Evolutionary conservation across 1,140 invertebrate genomes (phyloP).

Genomic region (Solen grandis): DNA sequence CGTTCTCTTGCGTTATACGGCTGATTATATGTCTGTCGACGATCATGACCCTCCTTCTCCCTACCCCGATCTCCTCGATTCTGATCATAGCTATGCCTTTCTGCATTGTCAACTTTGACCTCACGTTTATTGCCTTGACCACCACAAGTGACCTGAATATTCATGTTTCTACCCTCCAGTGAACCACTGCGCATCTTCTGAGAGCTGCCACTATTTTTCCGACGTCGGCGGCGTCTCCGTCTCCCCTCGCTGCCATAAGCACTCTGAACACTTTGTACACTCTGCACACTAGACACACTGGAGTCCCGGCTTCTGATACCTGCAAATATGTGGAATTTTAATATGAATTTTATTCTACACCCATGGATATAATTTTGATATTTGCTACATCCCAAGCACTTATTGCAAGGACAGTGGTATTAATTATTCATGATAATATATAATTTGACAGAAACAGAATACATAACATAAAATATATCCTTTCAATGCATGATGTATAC

Average conservation of each 20-base stretch:
- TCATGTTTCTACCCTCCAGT: constrained; percentile 37
- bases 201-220: constrained; percentile 32
- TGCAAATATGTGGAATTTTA: not conserved
- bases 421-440: no score
- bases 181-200: constrained; percentile 37
- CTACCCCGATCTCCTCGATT: not conserved
- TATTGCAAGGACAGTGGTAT: no score
- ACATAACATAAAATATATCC: no score
- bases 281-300: constrained; percentile 36
- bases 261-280: constrained; percentile 53
- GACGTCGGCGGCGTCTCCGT: constrained; percentile 13
- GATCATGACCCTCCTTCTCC: not conserved
- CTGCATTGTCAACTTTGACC: constrained; percentile 43
- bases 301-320: constrained; percentile 51
- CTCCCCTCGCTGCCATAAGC: constrained; percentile 31
- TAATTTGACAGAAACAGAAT: no score
- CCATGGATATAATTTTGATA: no score
- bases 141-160: constrained; percentile 36
- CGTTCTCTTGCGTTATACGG: constrained; percentile 30
- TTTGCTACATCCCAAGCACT: no score
- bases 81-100: not conserved
- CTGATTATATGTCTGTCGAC: constrained; percentile 11
- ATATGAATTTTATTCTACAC: no score
- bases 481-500: no score
- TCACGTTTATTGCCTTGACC: constrained; percentile 26